Base-by-base conservation (phyloP, 1,140 invertebrate species). In the Euura saliciscinereae region DNA sequence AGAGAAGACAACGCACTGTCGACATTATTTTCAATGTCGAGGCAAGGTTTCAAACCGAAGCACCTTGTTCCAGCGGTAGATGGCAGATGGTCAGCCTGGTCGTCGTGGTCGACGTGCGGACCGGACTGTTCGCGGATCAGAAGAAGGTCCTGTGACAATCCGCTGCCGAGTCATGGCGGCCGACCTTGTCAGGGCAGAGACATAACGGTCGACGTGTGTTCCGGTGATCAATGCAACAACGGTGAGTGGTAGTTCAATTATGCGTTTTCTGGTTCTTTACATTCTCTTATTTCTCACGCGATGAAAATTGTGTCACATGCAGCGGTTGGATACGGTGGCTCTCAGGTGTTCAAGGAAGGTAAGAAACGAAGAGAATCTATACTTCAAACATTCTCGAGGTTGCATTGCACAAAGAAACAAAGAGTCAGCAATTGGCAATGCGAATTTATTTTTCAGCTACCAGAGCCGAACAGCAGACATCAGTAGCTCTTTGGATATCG, bases 401-500 rank as follows among this genome's bases (percentile, higher is more conserved):
- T 28, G 28, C 28, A 28, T 28, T 28, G 28, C 51, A 59, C 6
- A 8, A 11, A 59, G 10, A 4, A n/a, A n/a, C 8, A 59, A 59
- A 3, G 13, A 59, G 13, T 59, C 3, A 4, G 51, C 51, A 59
- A 59, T 59, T 11, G 51, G 51, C 51, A 59, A 59, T 59, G 51
- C 69, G 69, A 69, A 3, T 43, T 43, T 28, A 11, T 68, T 71
- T 65, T 68, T 64, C 59, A 70, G 28, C 79, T 6, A 79, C 80
- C 6, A 74, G 74, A 43, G 74, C 79, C 72, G 79, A 81, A 72
- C 74, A 79, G 7, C 78, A 76, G 76, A 88, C 91, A 79, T 94
- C 96, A 83, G 91, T 96, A 66, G 92, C 94, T 0, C 89, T 97
- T 43, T 97, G 96, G 87, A 92, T 97, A 77, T 94, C 94, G 2